Percentiles rank a stretch among this genome's conserved stretches.
Evolutionary conservation across 2,113 vertebrate genomes (phyloP).

Genomic region (Dolichotis patagonum): DNA sequence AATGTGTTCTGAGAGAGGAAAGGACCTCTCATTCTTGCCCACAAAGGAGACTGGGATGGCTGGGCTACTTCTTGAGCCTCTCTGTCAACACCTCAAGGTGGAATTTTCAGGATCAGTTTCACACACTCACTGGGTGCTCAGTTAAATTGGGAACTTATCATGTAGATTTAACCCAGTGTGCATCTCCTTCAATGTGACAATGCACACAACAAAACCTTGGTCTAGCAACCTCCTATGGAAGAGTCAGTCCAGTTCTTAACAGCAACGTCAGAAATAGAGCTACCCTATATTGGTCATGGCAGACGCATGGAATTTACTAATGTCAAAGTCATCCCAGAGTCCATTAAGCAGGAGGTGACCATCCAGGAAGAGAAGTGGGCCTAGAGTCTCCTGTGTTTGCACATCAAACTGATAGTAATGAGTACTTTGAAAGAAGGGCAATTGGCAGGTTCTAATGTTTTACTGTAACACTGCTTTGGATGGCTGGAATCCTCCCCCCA

Average conservation of each 20-base stretch:
- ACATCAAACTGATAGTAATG: background rate
- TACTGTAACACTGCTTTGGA: background rate
- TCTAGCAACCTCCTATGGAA: background rate
- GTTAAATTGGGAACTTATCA: background rate
- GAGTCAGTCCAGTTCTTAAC: background rate
- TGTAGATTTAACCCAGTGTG: background rate
- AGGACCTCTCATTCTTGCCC: background rate
- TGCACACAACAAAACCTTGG: background rate
- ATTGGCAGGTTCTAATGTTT: background rate
- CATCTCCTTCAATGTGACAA: conserved; percentile 12
- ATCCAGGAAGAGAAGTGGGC: background rate
- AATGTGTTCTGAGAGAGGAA: background rate
- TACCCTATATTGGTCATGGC: background rate
- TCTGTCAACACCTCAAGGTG: background rate
- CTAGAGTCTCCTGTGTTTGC: background rate
- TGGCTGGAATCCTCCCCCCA: background rate
- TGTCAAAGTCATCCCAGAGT: background rate
- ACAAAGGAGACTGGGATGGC: background rate
- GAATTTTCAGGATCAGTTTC: background rate
- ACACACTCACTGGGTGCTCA: background rate
- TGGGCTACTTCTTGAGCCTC: background rate
- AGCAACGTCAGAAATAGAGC: background rate
- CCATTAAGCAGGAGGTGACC: background rate
- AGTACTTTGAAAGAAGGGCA: background rate
- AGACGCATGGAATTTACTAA: background rate